phyloP scores from a whole-genome alignment of 2,797 vertebrate genomes.

The Tragopan temminckii region DNA sequence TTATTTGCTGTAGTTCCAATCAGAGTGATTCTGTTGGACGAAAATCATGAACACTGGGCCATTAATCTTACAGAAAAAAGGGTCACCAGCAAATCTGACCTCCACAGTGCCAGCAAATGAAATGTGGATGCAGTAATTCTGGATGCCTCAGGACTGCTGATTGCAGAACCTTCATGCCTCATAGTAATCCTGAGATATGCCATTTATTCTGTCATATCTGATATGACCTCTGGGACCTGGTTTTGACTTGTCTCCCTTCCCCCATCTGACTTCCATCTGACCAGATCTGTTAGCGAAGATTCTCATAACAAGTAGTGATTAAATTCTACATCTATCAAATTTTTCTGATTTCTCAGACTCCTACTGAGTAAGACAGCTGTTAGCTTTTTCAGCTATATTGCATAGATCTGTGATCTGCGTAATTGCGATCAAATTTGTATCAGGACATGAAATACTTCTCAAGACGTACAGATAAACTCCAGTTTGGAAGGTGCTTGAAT shows the following conservation, averaged over 20 bases:
- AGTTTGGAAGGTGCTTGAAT: not conserved
- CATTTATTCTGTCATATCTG: not conserved
- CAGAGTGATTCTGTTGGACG: conserved; percentile 15
- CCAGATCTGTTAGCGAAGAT: not conserved
- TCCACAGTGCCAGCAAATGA: not conserved
- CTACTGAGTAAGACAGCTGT: not conserved
- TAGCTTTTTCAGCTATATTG: not conserved
- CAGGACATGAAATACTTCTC: not conserved
- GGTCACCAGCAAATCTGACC: conserved; percentile 15
- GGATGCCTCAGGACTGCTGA: not conserved
- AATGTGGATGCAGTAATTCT: conserved; percentile 32
- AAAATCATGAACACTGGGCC: not conserved
- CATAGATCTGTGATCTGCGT: not conserved
- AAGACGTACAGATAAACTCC: not conserved
- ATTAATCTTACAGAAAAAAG: conserved; percentile 15
- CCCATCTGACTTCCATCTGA: not conserved
- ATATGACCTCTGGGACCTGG: not conserved
- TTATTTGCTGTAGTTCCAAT: conserved; percentile 14
- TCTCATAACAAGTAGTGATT: not conserved
- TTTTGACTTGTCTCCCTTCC: not conserved
- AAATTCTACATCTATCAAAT: not conserved
- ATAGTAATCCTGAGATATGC: not conserved
- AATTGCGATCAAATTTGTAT: not conserved
- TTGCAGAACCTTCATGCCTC: not conserved
- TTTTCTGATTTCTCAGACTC: not conserved